Evolutionary conservation across 1,140 invertebrate species (phyloP), one percentile per base, ranked within the genome.

Genomic region (Anadara kagoshimensis): DNA sequence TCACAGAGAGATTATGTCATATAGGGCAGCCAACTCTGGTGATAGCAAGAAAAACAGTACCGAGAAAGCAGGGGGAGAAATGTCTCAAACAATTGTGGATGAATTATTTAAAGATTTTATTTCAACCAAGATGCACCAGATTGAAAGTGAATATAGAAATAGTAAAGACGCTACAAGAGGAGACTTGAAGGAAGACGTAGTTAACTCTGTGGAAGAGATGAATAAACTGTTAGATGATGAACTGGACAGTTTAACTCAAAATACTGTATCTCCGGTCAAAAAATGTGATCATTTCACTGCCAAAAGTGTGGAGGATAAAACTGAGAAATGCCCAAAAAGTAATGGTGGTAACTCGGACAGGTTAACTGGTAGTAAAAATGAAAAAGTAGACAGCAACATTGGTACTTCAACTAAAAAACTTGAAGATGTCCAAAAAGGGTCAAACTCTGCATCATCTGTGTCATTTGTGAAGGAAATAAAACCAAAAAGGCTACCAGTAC

Each of bases 161-260:
- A 58, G 24, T 20, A 45, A 26, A 44, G 43, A 44, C n/a, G 62
- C 29, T 18, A 26, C 49, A 61, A 63, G 51, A 11, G 51, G 51
- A 12, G 44, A 64, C n/a, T 16, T 22, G 10, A 43, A 29, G 0
- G 67, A 69, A 53, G 76, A 87, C 18, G 84, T 88, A 43, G 85
- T 86, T 57, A 71, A 41, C 44, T 87, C 90, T 51, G 87, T 87
- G 20, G 79, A 87, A 53, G 78, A 89, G 70, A 83, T 90, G 81
- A 87, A 88, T 69, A 88, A 86, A 79, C 76, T 91, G 54, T 75
- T 90, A 59, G 90, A 90, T 89, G 82, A 76, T 78, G 89, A 83
- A 63, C 81, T 82, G 51, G 83, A 58, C 58, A 76, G 49, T 29
- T 65, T 80, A 8, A 61, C 24, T 43, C 20, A 63, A 69, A 71